Evolutionary conservation across 2,888 invertebrate genomes (phyloP), one percentile per base, ranked within the genome.

Genomic region (Iphiclides podalirius): DNA sequence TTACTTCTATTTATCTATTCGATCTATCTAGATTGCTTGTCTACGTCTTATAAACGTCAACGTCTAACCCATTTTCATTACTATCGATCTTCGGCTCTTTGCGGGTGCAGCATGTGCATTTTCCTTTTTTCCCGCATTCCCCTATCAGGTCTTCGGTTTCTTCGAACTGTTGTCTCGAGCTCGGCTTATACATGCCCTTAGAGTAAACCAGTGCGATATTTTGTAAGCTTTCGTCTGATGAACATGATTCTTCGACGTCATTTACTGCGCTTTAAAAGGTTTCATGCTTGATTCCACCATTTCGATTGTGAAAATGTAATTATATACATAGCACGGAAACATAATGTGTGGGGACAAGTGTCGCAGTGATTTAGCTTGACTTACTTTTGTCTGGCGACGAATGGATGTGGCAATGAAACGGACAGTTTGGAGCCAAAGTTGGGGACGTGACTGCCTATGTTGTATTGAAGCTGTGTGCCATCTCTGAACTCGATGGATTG

Each of bases 371-470:
- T n/a, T n/a, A n/a, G n/a, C n/a, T 13, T 42, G 40, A 75, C 90
- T 90, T 79, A 85, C 90, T 85, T 71, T 56, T 85, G 70, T 51
- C 79, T 68, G 12, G 71, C 72, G 23, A 71, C 64, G 11, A 75
- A 66, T 53, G 70, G 66, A 54, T 82, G 68, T 0, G 94, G 94
- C 52, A 96, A 72, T 52, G 90, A 84, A 47, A 96, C 89, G n/a
- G 92, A 92, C 52, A 96, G 76, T 78, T 94, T 95, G 2, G 94
- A 93, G 8, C 96, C 96, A 84, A 94, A 94, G 64, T 93, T 92
- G 9, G 87, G 83, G 14, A 93, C 82, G 36, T 90, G 78, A 52
- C 93, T 91, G 41, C 90, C 91, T 11, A 95, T 65, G 38, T 74
- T 86, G 73, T 89, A 95, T 43, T 90, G 79, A 31, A 95, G 75